phyloP scores from a whole-genome alignment of 2,888 invertebrate species.

The Andrena camellia region DNA sequence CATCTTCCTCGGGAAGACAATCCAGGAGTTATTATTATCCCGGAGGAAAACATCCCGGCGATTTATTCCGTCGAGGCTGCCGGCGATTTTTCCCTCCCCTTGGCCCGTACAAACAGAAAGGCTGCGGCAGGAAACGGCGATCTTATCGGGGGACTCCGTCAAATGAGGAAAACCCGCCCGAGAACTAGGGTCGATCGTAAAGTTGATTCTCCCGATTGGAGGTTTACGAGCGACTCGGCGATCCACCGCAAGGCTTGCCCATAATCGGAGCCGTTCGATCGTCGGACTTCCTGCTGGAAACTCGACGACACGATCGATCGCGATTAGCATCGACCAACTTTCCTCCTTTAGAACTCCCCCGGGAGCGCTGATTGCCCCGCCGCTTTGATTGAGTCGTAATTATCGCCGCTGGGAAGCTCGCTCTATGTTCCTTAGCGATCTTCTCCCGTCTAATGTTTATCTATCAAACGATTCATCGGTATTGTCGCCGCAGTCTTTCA shows the following conservation, averaged over 20 bases:
- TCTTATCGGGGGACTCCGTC: background rate
- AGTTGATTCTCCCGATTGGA: slow-evolving; percentile 26
- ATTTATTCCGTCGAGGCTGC: slow-evolving; percentile 10
- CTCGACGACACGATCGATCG: slow-evolving; percentile 10
- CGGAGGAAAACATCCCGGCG: slow-evolving; percentile 16
- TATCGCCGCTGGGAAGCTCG: background rate
- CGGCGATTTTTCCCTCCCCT: background rate
- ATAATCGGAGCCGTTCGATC: slow-evolving; percentile 20
- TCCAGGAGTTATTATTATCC: slow-evolving; percentile 44
- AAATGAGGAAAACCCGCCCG: slow-evolving; percentile 25
- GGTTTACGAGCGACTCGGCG: slow-evolving; percentile 37
- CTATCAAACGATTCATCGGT: background rate
- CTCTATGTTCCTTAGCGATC: background rate
- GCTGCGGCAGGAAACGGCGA: background rate
- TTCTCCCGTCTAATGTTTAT: background rate
- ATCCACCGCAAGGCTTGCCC: slow-evolving; percentile 28
- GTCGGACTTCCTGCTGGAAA: slow-evolving; percentile 11
- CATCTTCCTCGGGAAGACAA: slow-evolving; percentile 33
- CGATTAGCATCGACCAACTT: slow-evolving; percentile 5
- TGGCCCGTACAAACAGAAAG: background rate
- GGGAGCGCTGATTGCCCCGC: background rate
- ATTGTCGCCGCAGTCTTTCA: background rate
- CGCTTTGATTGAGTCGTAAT: slow-evolving; percentile 4
- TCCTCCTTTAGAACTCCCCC: background rate
- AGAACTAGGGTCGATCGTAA: slow-evolving; percentile 35